phyloP scores from a whole-genome alignment of 2,888 invertebrate genomes.

The Clunio marinus region DNA sequence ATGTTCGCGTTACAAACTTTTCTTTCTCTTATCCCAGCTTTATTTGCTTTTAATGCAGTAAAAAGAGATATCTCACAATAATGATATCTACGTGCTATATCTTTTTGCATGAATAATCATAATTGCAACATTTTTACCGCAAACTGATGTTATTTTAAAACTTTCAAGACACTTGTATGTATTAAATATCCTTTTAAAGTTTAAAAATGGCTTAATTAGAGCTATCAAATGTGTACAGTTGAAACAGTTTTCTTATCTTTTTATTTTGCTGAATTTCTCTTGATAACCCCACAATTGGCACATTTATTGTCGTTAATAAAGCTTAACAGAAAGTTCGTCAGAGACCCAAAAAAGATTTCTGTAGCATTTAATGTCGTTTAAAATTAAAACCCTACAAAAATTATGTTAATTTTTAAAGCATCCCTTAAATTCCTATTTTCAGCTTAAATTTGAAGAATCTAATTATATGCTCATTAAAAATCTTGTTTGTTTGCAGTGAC shows the following conservation, averaged over 20 bases:
- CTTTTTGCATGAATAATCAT: slow-evolving; percentile 31
- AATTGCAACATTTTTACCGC: no score
- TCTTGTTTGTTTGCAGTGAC: background rate
- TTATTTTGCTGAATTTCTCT: background rate
- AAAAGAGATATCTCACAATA: slow-evolving; percentile 1
- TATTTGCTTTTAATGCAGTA: background rate
- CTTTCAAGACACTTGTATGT: background rate
- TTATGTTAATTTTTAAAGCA: slow-evolving; percentile 5
- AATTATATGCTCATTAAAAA: slow-evolving; percentile 17
- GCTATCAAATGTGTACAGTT: background rate
- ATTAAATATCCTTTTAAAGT: background rate
- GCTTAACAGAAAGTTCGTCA: background rate
- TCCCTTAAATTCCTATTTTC: background rate
- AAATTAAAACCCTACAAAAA: slow-evolving; percentile 6
- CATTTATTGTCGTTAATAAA: background rate
- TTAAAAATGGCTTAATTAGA: background rate
- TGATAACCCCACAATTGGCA: no score
- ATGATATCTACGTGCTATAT: slow-evolving; percentile 34
- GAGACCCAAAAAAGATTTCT: slow-evolving; percentile 16
- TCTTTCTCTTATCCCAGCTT: background rate
- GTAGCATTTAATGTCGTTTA: slow-evolving; percentile 8
- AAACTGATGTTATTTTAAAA: background rate
- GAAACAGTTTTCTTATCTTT: background rate
- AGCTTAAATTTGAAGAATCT: background rate
- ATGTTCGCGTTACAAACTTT: no score